These are phyloP conservation scores for Epirrhoe tristata DNA, from an alignment of 2,888 invertebrate genomes.

Conservation along the genomic window DNA sequence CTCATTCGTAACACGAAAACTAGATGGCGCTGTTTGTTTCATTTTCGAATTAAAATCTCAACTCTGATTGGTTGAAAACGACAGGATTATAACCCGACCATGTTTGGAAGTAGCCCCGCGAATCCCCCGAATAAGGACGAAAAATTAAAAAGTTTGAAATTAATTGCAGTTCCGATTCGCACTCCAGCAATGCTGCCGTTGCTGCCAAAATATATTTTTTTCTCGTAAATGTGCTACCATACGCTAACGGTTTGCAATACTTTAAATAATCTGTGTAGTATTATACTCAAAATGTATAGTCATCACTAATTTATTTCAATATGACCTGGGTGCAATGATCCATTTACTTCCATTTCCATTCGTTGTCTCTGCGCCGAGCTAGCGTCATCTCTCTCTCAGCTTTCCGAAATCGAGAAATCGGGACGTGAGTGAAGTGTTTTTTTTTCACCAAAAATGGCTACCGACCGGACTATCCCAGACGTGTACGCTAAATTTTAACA, in stretches of 20 bases:
- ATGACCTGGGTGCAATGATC: slow-evolving; percentile 60
- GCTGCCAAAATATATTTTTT: slow-evolving; percentile 6
- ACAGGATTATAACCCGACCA: slow-evolving; percentile 64
- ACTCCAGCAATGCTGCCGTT: slow-evolving; percentile 29
- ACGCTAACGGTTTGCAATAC: slow-evolving; percentile 3
- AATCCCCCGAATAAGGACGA: slow-evolving; percentile 62
- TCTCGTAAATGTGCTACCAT: slow-evolving; percentile 10
- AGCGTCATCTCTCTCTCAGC: slow-evolving; percentile 74
- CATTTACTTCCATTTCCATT: slow-evolving; percentile 69
- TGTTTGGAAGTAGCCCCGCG: slow-evolving; percentile 56
- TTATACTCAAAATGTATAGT: slow-evolving; percentile 5
- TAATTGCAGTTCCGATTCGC: slow-evolving; percentile 60
- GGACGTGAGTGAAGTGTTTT: slow-evolving; percentile 67
- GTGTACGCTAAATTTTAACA: slow-evolving; percentile 70
- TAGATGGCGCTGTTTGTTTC: slow-evolving; percentile 55
- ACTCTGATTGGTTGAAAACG: slow-evolving; percentile 62
- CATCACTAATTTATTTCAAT: slow-evolving; percentile 31
- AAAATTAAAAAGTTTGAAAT: slow-evolving; percentile 50
- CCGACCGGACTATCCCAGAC: slow-evolving; percentile 67
- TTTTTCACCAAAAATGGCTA: slow-evolving; percentile 83
- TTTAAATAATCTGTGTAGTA: slow-evolving; percentile 2
- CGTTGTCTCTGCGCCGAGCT: slow-evolving; percentile 69
- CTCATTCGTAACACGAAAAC: slow-evolving; percentile 8
- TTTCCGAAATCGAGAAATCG: slow-evolving; percentile 73
- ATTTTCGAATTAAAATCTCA: slow-evolving; percentile 43